Percentiles rank a stretch among this genome's conserved stretches.
Evolutionary conservation across 2,888 invertebrate genomes (phyloP).

Genomic region (Trichacis sp.): DNA sequence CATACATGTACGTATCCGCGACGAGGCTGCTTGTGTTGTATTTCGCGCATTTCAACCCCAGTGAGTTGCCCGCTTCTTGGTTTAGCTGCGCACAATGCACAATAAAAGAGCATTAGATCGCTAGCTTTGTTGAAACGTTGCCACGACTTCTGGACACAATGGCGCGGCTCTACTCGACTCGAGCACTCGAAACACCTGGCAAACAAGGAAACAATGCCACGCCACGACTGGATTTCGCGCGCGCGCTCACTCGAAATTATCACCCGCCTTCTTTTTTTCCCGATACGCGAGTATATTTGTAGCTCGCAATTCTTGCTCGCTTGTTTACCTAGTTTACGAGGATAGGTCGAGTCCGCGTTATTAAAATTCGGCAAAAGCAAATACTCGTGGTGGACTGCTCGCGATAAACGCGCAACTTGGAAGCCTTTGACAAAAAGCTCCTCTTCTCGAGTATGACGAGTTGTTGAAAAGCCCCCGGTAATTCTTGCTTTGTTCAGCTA

Average conservation of each 20-base stretch:
- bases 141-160: conserved; percentile 63
- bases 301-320: no score
- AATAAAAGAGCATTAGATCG: conserved; percentile 70
- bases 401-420: conserved; percentile 35
- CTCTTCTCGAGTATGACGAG: conserved; percentile 29
- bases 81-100: conserved; percentile 62
- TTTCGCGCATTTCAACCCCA: conserved; percentile 21
- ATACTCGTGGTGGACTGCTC: conserved; percentile 29
- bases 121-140: conserved; percentile 65
- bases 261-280: conserved; percentile 47
- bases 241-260: conserved; percentile 62
- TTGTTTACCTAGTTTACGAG: no score
- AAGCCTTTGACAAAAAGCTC: conserved; percentile 40
- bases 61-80: conserved; percentile 43
- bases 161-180: conserved; percentile 59
- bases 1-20: conserved; percentile 27
- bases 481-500: conserved; percentile 39
- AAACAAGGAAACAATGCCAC: conserved; percentile 68
- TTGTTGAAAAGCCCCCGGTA: conserved; percentile 35
- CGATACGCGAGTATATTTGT: no score
- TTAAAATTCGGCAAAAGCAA: no score
- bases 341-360: no score
- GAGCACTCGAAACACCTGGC: conserved; percentile 67
- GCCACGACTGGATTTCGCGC: conserved; percentile 64
- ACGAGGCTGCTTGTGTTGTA: conserved; percentile 23